Evolutionary conservation across 2,888 invertebrate genomes (phyloP).

Genomic region (Ecliptopera silaceata): DNA sequence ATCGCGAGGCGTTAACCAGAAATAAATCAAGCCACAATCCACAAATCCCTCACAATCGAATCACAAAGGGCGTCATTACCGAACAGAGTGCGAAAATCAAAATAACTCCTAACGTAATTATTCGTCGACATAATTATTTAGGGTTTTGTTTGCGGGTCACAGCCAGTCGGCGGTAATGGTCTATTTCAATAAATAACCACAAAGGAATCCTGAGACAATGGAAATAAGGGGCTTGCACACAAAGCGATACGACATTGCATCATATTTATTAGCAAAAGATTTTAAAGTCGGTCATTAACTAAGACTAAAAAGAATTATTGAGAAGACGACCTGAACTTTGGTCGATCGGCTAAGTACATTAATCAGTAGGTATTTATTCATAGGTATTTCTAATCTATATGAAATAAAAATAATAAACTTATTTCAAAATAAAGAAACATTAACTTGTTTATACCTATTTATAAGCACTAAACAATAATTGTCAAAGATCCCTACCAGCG

Average conservation of each 20-base stretch:
- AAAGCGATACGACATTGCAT: neutral
- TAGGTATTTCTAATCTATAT: no score
- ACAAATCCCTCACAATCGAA: conserved; percentile 20
- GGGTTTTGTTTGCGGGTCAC: conserved; percentile 39
- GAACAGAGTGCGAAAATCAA: conserved; percentile 35
- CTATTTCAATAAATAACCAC: conserved; percentile 63
- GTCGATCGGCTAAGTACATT: no score
- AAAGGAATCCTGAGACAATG: conserved; percentile 61
- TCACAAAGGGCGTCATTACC: conserved; percentile 34
- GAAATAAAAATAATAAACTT: no score
- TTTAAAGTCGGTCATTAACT: no score
- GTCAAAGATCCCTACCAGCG: no score
- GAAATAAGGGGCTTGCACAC: conserved; percentile 47
- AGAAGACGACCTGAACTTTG: no score
- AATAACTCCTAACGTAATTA: conserved; percentile 36
- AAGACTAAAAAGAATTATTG: no score
- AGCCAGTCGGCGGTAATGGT: conserved; percentile 43
- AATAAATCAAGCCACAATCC: conserved; percentile 22
- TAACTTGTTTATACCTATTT: no score
- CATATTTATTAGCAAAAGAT: no score
- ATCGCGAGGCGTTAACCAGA: conserved; percentile 2
- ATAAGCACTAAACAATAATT: no score
- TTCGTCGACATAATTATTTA: conserved; percentile 38
- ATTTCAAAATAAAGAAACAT: no score
- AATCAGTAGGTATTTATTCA: no score